Conservation (phyloP, 1,140 invertebrate species). For the Argopecten irradians region DNA sequence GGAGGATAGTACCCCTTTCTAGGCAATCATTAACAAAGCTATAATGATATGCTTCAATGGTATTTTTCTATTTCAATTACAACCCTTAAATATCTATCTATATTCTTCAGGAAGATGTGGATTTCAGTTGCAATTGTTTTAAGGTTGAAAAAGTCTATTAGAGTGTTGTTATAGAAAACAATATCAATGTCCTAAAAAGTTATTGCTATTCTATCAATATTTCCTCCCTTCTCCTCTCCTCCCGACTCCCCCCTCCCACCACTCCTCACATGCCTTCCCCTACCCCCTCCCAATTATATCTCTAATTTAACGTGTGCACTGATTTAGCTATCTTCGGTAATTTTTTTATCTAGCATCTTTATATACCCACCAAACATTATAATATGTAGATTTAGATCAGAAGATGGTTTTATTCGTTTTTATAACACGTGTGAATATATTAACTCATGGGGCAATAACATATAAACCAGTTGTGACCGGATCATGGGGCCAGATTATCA, state of each 20-base stretch:
- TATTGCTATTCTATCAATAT: too few relatives aligned
- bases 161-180: neutral
- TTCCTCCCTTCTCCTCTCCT: too few relatives aligned
- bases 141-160: neutral
- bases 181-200: too few relatives aligned
- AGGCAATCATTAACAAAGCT: neutral
- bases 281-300: neutral
- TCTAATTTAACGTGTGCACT: neutral
- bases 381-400: neutral
- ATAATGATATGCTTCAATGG: neutral
- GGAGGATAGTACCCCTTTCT: neutral
- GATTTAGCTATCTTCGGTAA: neutral
- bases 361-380: neutral
- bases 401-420: neutral
- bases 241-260: neutral
- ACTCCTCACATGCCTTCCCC: too few relatives aligned
- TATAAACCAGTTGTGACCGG: constrained; percentile 4
- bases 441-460: neutral
- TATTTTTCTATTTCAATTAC: neutral
- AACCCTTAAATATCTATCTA: neutral
- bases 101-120: neutral
- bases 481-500: neutral
- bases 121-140: neutral
- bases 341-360: neutral
- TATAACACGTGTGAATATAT: neutral